phyloP scores from a whole-genome alignment of 2,797 vertebrate genomes.

The Ctenopoma kingsleyae region DNA sequence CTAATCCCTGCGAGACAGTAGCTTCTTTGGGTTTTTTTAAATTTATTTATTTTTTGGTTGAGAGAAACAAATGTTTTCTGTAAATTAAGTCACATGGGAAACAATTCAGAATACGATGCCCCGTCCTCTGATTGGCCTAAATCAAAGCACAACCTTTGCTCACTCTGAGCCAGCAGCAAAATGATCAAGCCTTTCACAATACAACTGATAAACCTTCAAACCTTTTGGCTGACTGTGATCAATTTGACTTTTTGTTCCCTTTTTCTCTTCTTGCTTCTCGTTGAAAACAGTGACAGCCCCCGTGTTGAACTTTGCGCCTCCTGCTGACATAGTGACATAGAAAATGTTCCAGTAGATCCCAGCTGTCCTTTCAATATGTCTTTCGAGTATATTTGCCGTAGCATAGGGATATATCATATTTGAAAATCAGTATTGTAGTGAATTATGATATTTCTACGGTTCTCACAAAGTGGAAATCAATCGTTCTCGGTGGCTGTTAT shows the following conservation, averaged over 20 bases:
- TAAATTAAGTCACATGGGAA: slow-evolving; percentile 2
- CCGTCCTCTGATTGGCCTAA: slow-evolving; percentile 39
- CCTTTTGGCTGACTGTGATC: background rate
- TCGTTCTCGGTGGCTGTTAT: slow-evolving; percentile 57
- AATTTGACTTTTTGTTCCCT: background rate
- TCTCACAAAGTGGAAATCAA: slow-evolving; percentile 49
- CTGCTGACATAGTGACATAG: slow-evolving; percentile 48
- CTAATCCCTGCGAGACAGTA: background rate
- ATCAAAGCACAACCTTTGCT: slow-evolving; percentile 64
- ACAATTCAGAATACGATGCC: slow-evolving; percentile 13
- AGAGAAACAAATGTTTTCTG: slow-evolving; percentile 14
- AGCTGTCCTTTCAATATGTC: slow-evolving; percentile 39
- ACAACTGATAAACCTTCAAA: slow-evolving; percentile 1
- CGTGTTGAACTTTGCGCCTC: slow-evolving; percentile 63
- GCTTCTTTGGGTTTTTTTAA: slow-evolving; percentile 17
- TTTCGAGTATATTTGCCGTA: slow-evolving; percentile 64
- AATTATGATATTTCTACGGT: slow-evolving; percentile 54
- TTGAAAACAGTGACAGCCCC: slow-evolving; percentile 25
- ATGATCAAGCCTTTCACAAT: background rate
- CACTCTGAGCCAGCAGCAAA: slow-evolving; percentile 27
- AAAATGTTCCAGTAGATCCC: slow-evolving; percentile 40
- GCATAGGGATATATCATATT: slow-evolving; percentile 46
- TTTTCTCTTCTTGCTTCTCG: slow-evolving; percentile 6
- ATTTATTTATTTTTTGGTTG: slow-evolving; percentile 1
- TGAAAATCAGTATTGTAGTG: slow-evolving; percentile 60